Evolutionary conservation across 2,888 invertebrate genomes (phyloP).

Genomic region (Chymomyza procnemis): DNA sequence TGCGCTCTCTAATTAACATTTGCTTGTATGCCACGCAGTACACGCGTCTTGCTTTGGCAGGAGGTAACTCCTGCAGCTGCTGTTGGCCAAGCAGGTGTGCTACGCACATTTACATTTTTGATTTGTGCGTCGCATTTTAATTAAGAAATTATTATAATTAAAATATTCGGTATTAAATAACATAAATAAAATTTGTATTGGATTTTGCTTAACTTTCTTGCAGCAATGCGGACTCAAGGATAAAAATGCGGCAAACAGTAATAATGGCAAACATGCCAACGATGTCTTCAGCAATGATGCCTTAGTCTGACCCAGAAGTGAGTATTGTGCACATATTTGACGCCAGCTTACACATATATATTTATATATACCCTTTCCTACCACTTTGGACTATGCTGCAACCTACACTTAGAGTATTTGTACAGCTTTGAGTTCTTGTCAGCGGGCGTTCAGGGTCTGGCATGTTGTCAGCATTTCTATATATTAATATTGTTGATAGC

Average conservation of each 20-base stretch:
- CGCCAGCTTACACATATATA: not conserved
- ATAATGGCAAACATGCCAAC: slow-evolving; percentile 76
- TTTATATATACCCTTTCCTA: not conserved
- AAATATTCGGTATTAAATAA: slow-evolving; percentile 1
- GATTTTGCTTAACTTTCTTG: slow-evolving; percentile 15
- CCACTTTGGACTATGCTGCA: slow-evolving; percentile 26
- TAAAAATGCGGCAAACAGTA: slow-evolving; percentile 48
- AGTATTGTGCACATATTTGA: slow-evolving; percentile 40
- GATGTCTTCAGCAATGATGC: slow-evolving; percentile 78
- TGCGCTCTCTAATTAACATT: not conserved
- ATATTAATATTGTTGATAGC: slow-evolving; percentile 43
- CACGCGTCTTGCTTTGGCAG: not conserved
- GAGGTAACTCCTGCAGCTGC: not conserved
- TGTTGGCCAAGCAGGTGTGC: slow-evolving; percentile 26
- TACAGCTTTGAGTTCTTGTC: slow-evolving; percentile 60
- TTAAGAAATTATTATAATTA: slow-evolving; percentile 11
- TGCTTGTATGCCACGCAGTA: not conserved
- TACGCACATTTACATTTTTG: slow-evolving; percentile 31
- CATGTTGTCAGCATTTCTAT: slow-evolving; percentile 59
- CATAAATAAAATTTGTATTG: slow-evolving; percentile 6
- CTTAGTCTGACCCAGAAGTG: slow-evolving; percentile 78
- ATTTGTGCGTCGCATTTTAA: slow-evolving; percentile 19
- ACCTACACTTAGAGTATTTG: slow-evolving; percentile 57
- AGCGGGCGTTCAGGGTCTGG: slow-evolving; percentile 47
- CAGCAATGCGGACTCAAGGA: slow-evolving; percentile 78